Evolutionary conservation across 2,797 vertebrate genomes (phyloP), one percentile per base, ranked within the genome.

Genomic region (Steatocranus sp.): DNA sequence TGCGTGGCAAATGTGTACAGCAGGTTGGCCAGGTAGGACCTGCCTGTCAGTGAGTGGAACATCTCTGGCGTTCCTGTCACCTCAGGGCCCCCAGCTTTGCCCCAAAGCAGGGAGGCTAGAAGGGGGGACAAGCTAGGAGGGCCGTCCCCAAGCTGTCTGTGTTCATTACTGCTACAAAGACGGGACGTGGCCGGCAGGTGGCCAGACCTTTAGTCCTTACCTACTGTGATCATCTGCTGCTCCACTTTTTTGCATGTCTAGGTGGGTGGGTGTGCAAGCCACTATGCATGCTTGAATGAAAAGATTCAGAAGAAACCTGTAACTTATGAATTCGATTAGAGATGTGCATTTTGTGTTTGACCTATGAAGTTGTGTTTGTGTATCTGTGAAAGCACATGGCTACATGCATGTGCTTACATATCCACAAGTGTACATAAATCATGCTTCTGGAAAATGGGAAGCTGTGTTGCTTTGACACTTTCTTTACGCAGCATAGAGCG

Each of bases 141-240:
- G 89, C 79, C 93, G 97, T 97, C 97, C 96, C 97, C 95, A 90
- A 97, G 97, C 98, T 99, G 98, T 99, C 98, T 97, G 94, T 97
- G 96, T 98, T 98, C 98, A 98, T 99, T 99, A 98, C 96, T 86
- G 96, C 96, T 86, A 97, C 96, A 96, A 96, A 96, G 95, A 97
- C 89, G 96, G 97, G 94, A 97, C 96, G 94, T 94, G 95, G 96
- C 93, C 96, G 97, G 97, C 97, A 97, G 97, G 97, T 97, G 97
- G 94, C 93, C 96, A 95, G 97, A 97, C 97, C 97, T 97, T 95
- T 96, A 93, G 93, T 96, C 96, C 93, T 95, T 95, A 96, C 97
- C 96, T 94, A 93, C 97, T 97, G 97, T 96, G 97, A 96, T 97
- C 96, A 97, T 95, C 97, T 96, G 96, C 96, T 95, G 95, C 86